phyloP scores from a whole-genome alignment of 92 coral and sea anemone species.

The Epizoanthus scotinus region DNA sequence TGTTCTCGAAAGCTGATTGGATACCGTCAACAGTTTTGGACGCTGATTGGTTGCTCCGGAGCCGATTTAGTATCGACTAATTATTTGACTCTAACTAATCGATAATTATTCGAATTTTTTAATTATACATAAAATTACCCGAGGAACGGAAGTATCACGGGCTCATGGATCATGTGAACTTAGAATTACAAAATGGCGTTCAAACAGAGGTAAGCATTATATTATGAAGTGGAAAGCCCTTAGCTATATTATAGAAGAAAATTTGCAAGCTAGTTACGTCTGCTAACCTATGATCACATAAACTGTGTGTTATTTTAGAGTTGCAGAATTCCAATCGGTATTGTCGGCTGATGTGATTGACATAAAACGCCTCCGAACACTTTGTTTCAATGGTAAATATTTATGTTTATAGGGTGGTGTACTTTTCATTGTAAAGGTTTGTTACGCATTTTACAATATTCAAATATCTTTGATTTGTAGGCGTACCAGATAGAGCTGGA shows the following conservation, averaged over 20 bases:
- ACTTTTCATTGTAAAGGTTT: no score
- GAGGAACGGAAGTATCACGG: slow-evolving; percentile 47
- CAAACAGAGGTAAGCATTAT: slow-evolving; percentile 88
- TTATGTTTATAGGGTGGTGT: no score
- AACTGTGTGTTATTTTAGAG: slow-evolving; percentile 52
- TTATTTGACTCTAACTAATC: background rate
- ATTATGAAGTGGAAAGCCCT: background rate
- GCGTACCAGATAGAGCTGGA: slow-evolving; percentile 91
- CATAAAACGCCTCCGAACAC: slow-evolving; percentile 65
- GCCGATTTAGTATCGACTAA: background rate
- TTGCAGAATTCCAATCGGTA: slow-evolving; percentile 77
- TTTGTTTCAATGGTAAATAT: slow-evolving; percentile 83
- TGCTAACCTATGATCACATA: background rate
- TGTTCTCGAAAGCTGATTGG: slow-evolving; percentile 35
- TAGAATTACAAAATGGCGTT: slow-evolving; percentile 82
- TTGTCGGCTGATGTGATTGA: slow-evolving; percentile 73
- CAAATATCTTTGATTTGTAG: slow-evolving; percentile 40
- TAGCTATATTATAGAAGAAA: no score
- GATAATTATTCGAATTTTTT: background rate
- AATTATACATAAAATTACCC: background rate
- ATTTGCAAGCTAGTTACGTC: slow-evolving; percentile 8
- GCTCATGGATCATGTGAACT: slow-evolving; percentile 54
- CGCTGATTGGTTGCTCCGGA: slow-evolving; percentile 21
- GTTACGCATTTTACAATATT: background rate
- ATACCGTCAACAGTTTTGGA: background rate